phyloP scores from a whole-genome alignment of 1,140 invertebrate genomes.

The Dufourea novaeangliae region DNA sequence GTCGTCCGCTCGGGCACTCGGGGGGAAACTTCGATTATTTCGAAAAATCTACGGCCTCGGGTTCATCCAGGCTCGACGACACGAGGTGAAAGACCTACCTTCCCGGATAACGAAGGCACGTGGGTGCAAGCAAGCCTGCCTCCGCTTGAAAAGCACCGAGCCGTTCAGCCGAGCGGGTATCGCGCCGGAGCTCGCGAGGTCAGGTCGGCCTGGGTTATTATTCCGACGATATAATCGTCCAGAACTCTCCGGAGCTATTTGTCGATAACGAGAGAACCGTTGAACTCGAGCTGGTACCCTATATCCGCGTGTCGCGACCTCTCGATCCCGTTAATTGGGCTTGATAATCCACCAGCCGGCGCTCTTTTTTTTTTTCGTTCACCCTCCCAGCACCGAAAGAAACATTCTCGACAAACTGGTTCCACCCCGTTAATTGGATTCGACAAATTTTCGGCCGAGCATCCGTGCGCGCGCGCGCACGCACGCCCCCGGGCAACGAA shows the following conservation, averaged over 20 bases:
- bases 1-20: too few relatives aligned
- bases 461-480: too few relatives aligned
- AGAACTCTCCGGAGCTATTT: conserved; percentile 1
- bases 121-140: too few relatives aligned
- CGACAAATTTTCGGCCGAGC: neutral
- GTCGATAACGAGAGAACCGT: conserved; percentile 19
- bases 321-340: conserved; percentile 3
- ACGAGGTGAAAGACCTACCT: conserved; percentile 26
- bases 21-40: neutral
- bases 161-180: conserved; percentile 9
- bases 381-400: neutral
- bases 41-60: neutral
- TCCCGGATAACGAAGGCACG: conserved; percentile 26
- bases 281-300: neutral
- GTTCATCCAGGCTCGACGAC: neutral
- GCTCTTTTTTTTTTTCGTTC: too few relatives aligned
- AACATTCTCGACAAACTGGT: neutral
- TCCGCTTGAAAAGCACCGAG: conserved; percentile 19
- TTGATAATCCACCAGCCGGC: neutral
- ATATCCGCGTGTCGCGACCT: neutral
- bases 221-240: conserved; percentile 25
- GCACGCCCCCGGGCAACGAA: neutral
- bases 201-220: conserved; percentile 27
- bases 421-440: neutral
- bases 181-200: conserved; percentile 2